Evolutionary conservation across 53 echinoderm and acorn worm genomes (phyloP).

Genomic region (Hippasteria phrygiana): DNA sequence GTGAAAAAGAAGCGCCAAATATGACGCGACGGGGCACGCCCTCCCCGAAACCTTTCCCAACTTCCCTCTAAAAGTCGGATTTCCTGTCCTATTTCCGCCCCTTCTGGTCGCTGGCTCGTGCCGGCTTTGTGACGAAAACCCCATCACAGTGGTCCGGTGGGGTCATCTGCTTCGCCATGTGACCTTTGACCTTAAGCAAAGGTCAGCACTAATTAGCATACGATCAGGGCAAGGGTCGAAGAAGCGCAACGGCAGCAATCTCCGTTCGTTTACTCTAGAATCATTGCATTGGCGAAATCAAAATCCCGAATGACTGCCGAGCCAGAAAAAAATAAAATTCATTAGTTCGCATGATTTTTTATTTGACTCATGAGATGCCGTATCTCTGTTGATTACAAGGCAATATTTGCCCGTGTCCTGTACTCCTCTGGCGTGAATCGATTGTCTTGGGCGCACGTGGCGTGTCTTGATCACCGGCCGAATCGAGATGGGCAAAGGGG

Average conservation of each 20-base stretch:
- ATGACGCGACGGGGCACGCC: neutral
- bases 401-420: slow-evolving; percentile 7
- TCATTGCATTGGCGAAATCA: neutral
- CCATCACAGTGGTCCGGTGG: slow-evolving; percentile 13
- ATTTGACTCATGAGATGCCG: slow-evolving; percentile 30
- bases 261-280: neutral
- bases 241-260: neutral
- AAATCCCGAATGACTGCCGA: slow-evolving; percentile 10
- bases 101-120: slow-evolving; percentile 21
- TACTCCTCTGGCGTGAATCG: slow-evolving; percentile 16
- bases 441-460: slow-evolving; percentile 43
- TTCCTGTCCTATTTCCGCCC: neutral
- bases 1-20: neutral
- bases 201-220: slow-evolving; percentile 35
- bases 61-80: neutral
- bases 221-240: neutral
- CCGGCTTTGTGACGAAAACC: slow-evolving; percentile 55
- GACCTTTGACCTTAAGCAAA: slow-evolving; percentile 21
- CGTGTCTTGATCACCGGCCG: slow-evolving; percentile 49
- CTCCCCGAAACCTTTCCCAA: neutral
- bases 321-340: neutral
- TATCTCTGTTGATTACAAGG: neutral
- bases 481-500: slow-evolving; percentile 24
- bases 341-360: slow-evolving; percentile 19
- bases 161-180: slow-evolving; percentile 42